Base-by-base conservation (phyloP, 1,140 invertebrate species). In the Calephelis nemesis region DNA sequence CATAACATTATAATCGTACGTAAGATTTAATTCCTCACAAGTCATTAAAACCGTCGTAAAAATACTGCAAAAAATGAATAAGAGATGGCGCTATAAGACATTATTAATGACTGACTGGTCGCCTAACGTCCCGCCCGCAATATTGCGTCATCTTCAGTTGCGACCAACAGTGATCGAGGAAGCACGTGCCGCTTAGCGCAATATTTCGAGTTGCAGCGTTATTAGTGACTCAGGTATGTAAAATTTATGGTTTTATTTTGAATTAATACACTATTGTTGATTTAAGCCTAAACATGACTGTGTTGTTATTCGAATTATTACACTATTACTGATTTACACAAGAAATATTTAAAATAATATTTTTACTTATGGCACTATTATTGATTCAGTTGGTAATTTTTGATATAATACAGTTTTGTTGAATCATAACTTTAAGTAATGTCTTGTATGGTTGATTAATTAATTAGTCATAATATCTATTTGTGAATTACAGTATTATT, bases 21-120 rank as follows among this genome's bases (percentile, higher is more conserved):
- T 65, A 52, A 65, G n/a, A n/a, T n/a, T n/a, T n/a, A 52, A 65
- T 50, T 30, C 64, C 64, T 30, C 64, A 65, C 64, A 65, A 49
- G 64, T 65, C 47, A 65, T 39, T 42, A 52, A 65, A 52, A 50
- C 64, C 48, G 64, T 65, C 15, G 64, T 65, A 30, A 12, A n/a
- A 65, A 65, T 65, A 65, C 13, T 65, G 64, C 64, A 65, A 65
- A 52, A 47, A 65, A 65, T 40, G 48, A 52, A 65, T 65, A 65
- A 65, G 49, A 52, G 62, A 63, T 63, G 62, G 15, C 62, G 62
- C 62, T 47, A 63, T 40, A 63, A 63, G n/a, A 54, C n/a, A 13
- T 54, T 47, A 47, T 47, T 4, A 47, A 47, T 47, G 47, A 47
- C 47, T 47, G 47, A 47, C 47, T 47, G 47, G 47, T 47, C 47